Evolutionary conservation across 2,888 invertebrate genomes (phyloP).

Genomic region (Eustalomyia histrio): DNA sequence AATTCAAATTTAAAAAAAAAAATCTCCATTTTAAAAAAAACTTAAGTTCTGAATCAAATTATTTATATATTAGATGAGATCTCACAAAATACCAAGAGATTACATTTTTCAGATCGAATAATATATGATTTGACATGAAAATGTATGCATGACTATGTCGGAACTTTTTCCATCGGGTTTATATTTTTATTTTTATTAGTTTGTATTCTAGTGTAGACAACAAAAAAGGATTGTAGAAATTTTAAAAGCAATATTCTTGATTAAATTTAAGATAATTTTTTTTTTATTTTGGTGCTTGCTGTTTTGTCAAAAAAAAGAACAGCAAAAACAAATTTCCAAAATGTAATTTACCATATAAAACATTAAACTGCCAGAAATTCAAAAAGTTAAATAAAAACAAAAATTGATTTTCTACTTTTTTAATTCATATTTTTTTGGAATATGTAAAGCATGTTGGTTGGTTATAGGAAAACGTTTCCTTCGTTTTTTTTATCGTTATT

Average conservation of each 20-base stretch:
- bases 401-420: not conserved
- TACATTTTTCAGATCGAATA: no score
- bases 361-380: slow-evolving; percentile 6
- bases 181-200: slow-evolving; percentile 30
- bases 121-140: no score
- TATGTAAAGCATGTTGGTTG: not conserved
- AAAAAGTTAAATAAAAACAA: not conserved
- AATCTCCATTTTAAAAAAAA: no score
- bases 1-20: no score
- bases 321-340: no score
- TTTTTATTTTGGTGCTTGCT: slow-evolving; percentile 20
- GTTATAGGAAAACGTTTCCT: not conserved
- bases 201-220: slow-evolving; percentile 43
- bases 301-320: slow-evolving; percentile 5
- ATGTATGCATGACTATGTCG: no score
- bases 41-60: no score
- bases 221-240: slow-evolving; percentile 45
- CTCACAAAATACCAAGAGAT: no score
- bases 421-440: not conserved
- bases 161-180: no score
- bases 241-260: slow-evolving; percentile 60
- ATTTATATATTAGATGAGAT: no score
- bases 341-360: slow-evolving; percentile 16
- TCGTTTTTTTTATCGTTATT: no score
- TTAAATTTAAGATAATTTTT: slow-evolving; percentile 55